A percentile compares a stretch with the other conserved stretches of the same genome.
phyloP scores from a whole-genome alignment of 2,888 invertebrate species.

The Trissolcus japonicus region DNA sequence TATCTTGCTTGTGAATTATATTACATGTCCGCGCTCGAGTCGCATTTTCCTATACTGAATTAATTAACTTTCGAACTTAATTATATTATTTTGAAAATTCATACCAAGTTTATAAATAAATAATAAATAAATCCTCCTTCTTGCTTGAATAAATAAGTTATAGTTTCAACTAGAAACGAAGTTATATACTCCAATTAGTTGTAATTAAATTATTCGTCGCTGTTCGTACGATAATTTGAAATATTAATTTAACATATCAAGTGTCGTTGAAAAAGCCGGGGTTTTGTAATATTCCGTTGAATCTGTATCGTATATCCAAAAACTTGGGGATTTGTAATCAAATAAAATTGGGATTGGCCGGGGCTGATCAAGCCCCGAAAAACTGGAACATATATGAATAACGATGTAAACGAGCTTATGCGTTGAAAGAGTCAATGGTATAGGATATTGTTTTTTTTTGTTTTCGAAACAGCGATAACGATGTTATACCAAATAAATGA shows the following conservation, averaged over 20 bases:
- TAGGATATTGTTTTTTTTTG: conserved; percentile 10
- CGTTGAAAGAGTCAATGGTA: conserved; percentile 25
- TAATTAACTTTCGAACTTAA: no score
- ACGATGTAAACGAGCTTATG: conserved; percentile 27
- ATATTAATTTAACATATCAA: no score
- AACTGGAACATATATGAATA: conserved; percentile 34
- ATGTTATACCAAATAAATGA: conserved; percentile 38
- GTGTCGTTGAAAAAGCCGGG: no score
- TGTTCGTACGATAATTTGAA: no score
- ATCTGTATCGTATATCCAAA: neutral
- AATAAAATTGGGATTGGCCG: conserved; percentile 1
- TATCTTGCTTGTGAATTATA: neutral
- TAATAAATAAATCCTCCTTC: no score
- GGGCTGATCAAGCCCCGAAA: conserved; percentile 20
- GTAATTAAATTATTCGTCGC: no score
- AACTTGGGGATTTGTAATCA: conserved; percentile 10
- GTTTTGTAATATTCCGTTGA: neutral
- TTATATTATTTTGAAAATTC: no score
- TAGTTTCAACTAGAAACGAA: no score
- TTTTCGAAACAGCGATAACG: conserved; percentile 39
- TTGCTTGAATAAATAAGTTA: no score
- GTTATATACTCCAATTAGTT: no score
- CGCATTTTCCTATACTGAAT: neutral
- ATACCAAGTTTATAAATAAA: no score
- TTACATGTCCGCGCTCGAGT: neutral